phyloP scores from a whole-genome alignment of 2,888 invertebrate species.

The Callyntrura guangdongensis region DNA sequence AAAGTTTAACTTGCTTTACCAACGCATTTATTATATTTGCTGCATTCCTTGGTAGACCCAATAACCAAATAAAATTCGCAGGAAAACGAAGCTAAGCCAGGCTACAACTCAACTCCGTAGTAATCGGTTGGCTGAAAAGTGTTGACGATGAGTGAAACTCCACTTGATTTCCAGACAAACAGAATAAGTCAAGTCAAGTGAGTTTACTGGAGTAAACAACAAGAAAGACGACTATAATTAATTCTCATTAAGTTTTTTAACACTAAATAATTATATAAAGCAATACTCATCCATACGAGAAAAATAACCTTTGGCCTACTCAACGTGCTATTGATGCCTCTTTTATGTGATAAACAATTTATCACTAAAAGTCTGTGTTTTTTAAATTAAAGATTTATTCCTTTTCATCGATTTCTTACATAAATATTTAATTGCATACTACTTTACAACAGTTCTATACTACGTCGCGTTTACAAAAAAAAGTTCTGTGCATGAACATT shows the following conservation, averaged over 20 bases:
- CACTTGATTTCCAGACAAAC: background rate
- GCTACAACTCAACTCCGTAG: no score
- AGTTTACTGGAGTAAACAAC: background rate
- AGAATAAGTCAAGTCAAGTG: background rate
- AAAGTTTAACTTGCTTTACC: no score
- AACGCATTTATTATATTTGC: no score
- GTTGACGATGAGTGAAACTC: background rate
- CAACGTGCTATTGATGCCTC: constrained; percentile 25
- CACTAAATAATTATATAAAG: background rate
- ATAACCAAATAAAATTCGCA: background rate
- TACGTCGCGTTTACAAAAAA: constrained; percentile 27
- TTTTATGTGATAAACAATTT: constrained; percentile 30
- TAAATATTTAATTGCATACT: constrained; percentile 43
- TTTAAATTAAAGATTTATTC: constrained; percentile 40
- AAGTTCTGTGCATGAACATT: background rate
- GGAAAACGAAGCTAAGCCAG: background rate
- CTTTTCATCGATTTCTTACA: constrained; percentile 47
- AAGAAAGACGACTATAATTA: constrained; percentile 22
- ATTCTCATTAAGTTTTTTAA: background rate
- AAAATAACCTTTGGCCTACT: constrained; percentile 44
- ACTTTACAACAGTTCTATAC: background rate
- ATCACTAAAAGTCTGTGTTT: constrained; percentile 1
- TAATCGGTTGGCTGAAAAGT: no score
- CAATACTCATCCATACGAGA: background rate
- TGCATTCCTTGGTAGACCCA: no score